Base-by-base conservation (phyloP, 2,113 vertebrate genomes). In the Oceanites oceanicus region DNA sequence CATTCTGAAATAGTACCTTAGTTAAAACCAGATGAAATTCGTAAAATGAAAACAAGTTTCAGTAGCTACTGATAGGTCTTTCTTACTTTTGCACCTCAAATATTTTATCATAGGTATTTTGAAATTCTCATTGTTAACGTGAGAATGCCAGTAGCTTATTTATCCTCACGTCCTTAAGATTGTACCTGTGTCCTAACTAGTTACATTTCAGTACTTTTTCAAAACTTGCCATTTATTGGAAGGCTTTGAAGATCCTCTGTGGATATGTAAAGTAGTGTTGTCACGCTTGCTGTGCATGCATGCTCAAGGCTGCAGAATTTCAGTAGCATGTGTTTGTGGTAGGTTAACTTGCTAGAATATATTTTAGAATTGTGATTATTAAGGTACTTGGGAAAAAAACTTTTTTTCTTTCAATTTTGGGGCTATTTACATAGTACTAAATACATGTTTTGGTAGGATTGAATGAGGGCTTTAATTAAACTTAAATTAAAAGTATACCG, bases 351-450 rank as follows among this genome's bases (percentile, higher is more conserved):
- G 47, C 80, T 92, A 42, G 74, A 94, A 76, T 91, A 15, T 90
- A 61, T 96, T 94, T 97, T 67, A 96, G 66, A 94, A 89, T 94
- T 94, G 87, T 88, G 90, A 94, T 96, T 90, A 93, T 88, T 91
- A 93, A 87, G 72, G 82, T 94, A 94, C 96, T 40, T 94, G 76
- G 77, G 47, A 56, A 62, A 23, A 86, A 63, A 86, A 42, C 4
- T 71, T 91, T 91, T 91, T 83, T 91, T 90, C 86, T 94, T 95
- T 95, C 71, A 84, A 88, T 96, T 97, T 91, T 82, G 85, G 88
- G 96, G 94, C 93, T 96, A 94, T 98, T 98, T 98, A 93, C 93
- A 92, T 72, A 97, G 96, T 88, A 91, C 74, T 94, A 88, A 97
- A 88, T 96, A 73, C 76, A 94, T 92, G 94, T 94, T 96, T 95